phyloP scores from a whole-genome alignment of 2,888 invertebrate species.

The Philopedon plagiatum region DNA sequence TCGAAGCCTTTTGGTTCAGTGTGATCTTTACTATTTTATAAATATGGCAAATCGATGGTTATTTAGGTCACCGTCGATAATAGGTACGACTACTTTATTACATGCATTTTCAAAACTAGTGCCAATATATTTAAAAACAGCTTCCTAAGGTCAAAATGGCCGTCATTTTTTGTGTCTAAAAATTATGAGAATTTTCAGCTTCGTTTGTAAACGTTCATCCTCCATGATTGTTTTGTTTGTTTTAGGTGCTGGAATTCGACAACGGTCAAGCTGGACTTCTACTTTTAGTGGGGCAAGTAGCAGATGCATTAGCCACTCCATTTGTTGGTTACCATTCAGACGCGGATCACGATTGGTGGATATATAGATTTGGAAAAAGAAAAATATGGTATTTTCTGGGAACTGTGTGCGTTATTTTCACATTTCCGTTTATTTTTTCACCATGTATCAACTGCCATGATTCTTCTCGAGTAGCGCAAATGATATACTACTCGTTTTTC shows the following conservation, averaged over 20 bases:
- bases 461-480: conserved; percentile 76
- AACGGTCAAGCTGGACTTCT: conserved; percentile 75
- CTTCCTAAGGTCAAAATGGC: too few relatives aligned
- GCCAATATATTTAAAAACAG: too few relatives aligned
- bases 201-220: neutral
- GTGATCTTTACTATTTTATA: too few relatives aligned
- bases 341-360: conserved; percentile 76
- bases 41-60: too few relatives aligned
- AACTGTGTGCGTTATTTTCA: conserved; percentile 80
- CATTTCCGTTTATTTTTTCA: conserved; percentile 92
- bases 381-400: conserved; percentile 93
- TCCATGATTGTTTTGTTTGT: neutral
- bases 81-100: too few relatives aligned
- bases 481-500: conserved; percentile 83
- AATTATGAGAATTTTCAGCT: neutral
- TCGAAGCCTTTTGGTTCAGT: too few relatives aligned
- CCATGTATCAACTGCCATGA: conserved; percentile 79
- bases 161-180: too few relatives aligned
- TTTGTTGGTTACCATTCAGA: conserved; percentile 91
- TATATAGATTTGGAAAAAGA: conserved; percentile 83
- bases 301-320: conserved; percentile 90
- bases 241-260: conserved; percentile 72
- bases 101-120: too few relatives aligned
- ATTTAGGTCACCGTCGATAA: too few relatives aligned
- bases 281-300: conserved; percentile 86